Conservation (phyloP, 2,888 invertebrate species). For the Parnassius mnemosyne region DNA sequence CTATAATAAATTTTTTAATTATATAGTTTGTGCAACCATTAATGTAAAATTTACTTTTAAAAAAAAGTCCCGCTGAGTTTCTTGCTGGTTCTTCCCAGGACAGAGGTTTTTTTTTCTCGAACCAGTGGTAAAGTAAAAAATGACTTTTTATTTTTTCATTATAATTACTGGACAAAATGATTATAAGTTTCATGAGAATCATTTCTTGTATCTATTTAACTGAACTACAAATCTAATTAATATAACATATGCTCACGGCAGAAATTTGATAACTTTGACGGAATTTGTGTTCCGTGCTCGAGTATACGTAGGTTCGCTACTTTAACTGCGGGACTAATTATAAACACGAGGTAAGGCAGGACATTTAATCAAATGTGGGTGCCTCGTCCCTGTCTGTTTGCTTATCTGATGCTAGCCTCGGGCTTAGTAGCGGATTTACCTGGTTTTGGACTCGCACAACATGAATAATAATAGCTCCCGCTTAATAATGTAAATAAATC, state of each 20-base stretch:
- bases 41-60: too few relatives aligned
- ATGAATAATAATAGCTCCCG: constrained; percentile 18
- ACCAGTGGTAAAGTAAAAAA: too few relatives aligned
- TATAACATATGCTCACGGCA: neutral
- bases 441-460: constrained; percentile 9
- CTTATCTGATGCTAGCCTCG: constrained; percentile 18
- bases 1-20: too few relatives aligned
- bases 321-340: constrained; percentile 17
- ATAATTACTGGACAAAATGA: too few relatives aligned
- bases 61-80: too few relatives aligned
- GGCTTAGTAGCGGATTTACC: constrained; percentile 20
- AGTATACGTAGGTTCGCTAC: constrained; percentile 4
- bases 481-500: constrained; percentile 18
- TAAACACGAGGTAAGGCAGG: constrained; percentile 11
- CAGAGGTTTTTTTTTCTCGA: too few relatives aligned
- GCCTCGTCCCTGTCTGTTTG: constrained; percentile 15
- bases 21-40: too few relatives aligned
- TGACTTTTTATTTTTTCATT: too few relatives aligned
- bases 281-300: neutral
- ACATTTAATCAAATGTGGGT: constrained; percentile 18
- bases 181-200: too few relatives aligned
- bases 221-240: too few relatives aligned
- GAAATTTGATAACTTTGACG: constrained; percentile 5
- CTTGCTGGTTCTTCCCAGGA: too few relatives aligned
- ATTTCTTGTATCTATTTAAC: too few relatives aligned